Evolutionary conservation across 2,888 invertebrate genomes (phyloP).

Genomic region (Drosophila ezoana): DNA sequence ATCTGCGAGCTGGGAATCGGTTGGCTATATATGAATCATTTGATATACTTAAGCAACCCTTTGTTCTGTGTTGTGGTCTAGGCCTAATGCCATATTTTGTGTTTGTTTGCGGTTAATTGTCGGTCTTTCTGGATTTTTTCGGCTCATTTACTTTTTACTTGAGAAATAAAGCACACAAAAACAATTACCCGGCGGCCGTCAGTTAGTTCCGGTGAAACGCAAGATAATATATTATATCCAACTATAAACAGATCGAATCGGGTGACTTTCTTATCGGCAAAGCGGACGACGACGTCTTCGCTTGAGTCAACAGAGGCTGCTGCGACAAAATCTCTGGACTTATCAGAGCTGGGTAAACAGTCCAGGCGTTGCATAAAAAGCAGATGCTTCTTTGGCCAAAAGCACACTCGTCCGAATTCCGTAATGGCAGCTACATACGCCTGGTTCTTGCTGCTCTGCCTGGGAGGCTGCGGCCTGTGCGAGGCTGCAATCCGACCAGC

Average conservation of each 20-base stretch:
- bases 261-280: constrained; percentile 47
- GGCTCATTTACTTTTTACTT: constrained; percentile 65
- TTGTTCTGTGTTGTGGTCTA: constrained; percentile 50
- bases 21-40: constrained; percentile 28
- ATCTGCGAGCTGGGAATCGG: constrained; percentile 25
- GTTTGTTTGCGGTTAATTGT: constrained; percentile 69
- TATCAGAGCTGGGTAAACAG: constrained; percentile 52
- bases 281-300: constrained; percentile 30
- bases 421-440: constrained; percentile 45
- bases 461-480: constrained; percentile 30
- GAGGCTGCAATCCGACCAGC: neutral
- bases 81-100: constrained; percentile 50
- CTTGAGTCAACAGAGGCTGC: constrained; percentile 50
- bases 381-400: neutral
- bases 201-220: constrained; percentile 46
- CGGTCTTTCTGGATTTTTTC: constrained; percentile 56
- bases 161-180: constrained; percentile 67
- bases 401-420: constrained; percentile 12
- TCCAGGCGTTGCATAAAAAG: constrained; percentile 25
- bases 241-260: constrained; percentile 64
- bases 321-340: constrained; percentile 63
- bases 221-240: constrained; percentile 15
- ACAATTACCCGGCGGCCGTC: constrained; percentile 32
- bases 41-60: constrained; percentile 35
- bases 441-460: constrained; percentile 45